These are phyloP conservation scores for Ashinkailepas kermadecensis DNA, from an alignment of 2,888 invertebrate species.

Conservation along the genomic window DNA sequence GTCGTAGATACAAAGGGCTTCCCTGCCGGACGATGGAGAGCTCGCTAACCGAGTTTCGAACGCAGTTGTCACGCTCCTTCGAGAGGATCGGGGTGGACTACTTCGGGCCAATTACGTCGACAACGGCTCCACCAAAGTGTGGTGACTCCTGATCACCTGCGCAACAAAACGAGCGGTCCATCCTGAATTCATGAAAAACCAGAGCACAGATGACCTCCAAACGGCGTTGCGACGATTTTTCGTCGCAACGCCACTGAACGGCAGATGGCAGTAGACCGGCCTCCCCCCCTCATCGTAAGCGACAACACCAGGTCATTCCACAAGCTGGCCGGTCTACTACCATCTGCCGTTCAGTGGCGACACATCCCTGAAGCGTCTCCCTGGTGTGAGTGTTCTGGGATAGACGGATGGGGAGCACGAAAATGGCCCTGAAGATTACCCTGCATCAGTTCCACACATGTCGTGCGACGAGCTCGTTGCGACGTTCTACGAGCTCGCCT, in stretches of 20 bases:
- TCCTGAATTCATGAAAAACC: neutral
- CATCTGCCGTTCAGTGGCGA: neutral
- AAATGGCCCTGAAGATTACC: neutral
- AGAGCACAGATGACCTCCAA: neutral
- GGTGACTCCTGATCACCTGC: neutral
- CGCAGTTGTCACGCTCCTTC: neutral
- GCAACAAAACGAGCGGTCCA: neutral
- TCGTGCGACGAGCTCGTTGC: neutral
- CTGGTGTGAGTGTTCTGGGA: neutral
- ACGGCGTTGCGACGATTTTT: neutral
- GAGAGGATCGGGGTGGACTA: neutral
- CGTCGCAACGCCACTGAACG: too few species aligned
- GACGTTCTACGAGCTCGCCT: neutral
- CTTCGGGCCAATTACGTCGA: neutral
- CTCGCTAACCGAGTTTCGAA: neutral
- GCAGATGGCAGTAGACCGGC: too few species aligned
- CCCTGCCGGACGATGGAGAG: neutral
- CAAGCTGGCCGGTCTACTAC: neutral
- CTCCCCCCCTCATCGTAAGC: neutral
- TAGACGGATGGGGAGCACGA: neutral
- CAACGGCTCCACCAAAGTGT: neutral
- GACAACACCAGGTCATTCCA: neutral
- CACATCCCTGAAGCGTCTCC: neutral
- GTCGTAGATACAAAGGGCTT: neutral
- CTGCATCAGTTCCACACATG: neutral